These are phyloP conservation scores for Lipotes vexillifer DNA, from an alignment of 2,113 vertebrate species.

Conservation along the genomic window DNA sequence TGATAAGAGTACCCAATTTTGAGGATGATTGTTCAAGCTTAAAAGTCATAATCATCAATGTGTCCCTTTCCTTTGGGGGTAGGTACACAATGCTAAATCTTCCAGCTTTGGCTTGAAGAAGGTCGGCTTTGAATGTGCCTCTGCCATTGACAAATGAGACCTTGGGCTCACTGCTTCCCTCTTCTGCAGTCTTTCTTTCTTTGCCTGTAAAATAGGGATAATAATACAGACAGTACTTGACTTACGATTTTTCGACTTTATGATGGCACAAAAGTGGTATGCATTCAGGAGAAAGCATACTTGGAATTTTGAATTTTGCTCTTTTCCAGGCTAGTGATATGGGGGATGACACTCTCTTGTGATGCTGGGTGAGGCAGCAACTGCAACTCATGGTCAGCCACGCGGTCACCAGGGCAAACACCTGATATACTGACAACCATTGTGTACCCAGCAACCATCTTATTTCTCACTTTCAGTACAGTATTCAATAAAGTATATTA, in stretches of 20 bases:
- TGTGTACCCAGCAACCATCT: neutral
- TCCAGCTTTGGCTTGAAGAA: neutral
- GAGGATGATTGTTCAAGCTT: neutral
- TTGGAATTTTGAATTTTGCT: neutral
- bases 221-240: neutral
- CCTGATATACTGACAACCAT: neutral
- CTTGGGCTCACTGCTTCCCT: neutral
- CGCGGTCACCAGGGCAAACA: neutral
- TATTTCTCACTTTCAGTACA: neutral
- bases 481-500: neutral
- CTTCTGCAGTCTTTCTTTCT: neutral
- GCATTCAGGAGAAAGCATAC: neutral
- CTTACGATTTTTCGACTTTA: neutral
- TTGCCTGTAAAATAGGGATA: neutral
- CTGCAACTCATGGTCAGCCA: neutral
- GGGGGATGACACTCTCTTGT: neutral
- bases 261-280: neutral
- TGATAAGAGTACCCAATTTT: neutral
- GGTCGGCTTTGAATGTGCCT: neutral
- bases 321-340: neutral
- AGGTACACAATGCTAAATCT: neutral
- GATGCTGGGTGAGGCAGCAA: neutral
- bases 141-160: neutral
- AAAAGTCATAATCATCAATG: fast-evolving
- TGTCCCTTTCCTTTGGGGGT: neutral